phyloP scores from a whole-genome alignment of 2,888 invertebrate genomes.

The Timema podura region DNA sequence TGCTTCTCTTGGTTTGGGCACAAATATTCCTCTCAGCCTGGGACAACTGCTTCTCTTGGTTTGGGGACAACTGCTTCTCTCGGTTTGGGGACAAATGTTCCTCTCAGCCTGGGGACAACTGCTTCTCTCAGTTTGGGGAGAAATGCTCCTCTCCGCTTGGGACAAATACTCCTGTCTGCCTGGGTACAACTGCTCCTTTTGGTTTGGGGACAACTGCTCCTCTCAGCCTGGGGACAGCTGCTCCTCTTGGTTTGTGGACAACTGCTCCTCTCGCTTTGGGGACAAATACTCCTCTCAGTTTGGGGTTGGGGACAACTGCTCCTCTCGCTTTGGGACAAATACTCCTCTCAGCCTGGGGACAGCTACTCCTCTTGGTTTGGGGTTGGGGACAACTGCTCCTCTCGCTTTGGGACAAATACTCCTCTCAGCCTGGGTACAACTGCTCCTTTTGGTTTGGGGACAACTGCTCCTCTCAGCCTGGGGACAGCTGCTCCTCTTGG shows the following conservation, averaged over 20 bases:
- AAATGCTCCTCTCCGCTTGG: not conserved
- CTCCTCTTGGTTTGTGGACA: not conserved
- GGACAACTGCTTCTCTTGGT: too few relatives aligned
- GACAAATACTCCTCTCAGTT: too few relatives aligned
- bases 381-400: too few relatives aligned
- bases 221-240: not conserved
- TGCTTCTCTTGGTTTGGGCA: too few relatives aligned
- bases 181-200: not conserved
- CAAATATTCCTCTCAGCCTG: too few relatives aligned
- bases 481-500: not conserved
- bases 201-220: not conserved
- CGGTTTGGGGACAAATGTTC: too few relatives aligned
- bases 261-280: not conserved
- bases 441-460: not conserved
- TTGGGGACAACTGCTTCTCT: not conserved
- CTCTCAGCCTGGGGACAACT: too few relatives aligned
- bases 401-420: not conserved
- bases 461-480: not conserved
- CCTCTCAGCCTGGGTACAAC: not conserved
- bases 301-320: too few relatives aligned
- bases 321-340: too few relatives aligned
- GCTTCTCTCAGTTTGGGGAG: too few relatives aligned
- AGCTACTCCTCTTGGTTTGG: too few relatives aligned
- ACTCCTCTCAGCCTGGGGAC: too few relatives aligned
- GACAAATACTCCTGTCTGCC: not conserved